Conservation (phyloP, 92 coral and sea anemone species). For the Montipora capitata region DNA sequence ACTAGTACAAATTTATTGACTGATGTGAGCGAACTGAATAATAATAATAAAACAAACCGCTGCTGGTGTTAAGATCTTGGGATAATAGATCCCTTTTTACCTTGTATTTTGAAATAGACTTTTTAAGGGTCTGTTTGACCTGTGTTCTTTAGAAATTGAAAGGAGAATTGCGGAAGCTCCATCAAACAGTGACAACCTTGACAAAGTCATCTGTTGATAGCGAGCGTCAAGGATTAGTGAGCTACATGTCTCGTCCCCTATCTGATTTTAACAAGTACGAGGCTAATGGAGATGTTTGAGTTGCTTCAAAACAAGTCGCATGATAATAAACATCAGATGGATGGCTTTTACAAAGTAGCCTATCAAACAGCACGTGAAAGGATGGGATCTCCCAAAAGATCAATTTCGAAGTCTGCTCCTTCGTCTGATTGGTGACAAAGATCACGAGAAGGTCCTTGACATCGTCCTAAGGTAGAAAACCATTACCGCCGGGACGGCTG, state of each 20-base stretch:
- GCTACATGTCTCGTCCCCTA: slow-evolving; percentile 26
- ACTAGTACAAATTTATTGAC: slow-evolving; percentile 5
- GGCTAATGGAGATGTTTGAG: slow-evolving; percentile 30
- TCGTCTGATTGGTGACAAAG: too few species aligned
- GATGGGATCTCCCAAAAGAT: slow-evolving; percentile 24
- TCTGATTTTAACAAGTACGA: slow-evolving; percentile 24
- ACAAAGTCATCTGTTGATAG: slow-evolving; percentile 25
- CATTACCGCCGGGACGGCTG: too few species aligned
- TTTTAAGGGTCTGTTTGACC: slow-evolving; percentile 2
- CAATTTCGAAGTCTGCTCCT: slow-evolving; percentile 43
- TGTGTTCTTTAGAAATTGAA: slow-evolving; percentile 13
- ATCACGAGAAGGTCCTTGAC: too few species aligned
- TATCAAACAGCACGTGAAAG: slow-evolving; percentile 40
- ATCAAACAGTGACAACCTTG: slow-evolving; percentile 20
- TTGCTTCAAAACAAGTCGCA: too few species aligned
- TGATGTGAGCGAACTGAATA: neutral
- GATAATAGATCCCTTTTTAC: slow-evolving; percentile 3
- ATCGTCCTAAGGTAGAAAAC: too few species aligned
- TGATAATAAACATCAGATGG: too few species aligned
- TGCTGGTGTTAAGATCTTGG: slow-evolving; percentile 4
- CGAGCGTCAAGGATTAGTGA: neutral
- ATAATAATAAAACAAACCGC: neutral
- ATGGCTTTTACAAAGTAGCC: neutral
- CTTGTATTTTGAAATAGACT: neutral
- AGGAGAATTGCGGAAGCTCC: slow-evolving; percentile 10